Percentiles rank a stretch among this genome's conserved stretches.
These are phyloP conservation scores for Apostichopus japonicus DNA, from an alignment of 35 echinoderm and acorn worm genomes.

Conservation along the genomic window DNA sequence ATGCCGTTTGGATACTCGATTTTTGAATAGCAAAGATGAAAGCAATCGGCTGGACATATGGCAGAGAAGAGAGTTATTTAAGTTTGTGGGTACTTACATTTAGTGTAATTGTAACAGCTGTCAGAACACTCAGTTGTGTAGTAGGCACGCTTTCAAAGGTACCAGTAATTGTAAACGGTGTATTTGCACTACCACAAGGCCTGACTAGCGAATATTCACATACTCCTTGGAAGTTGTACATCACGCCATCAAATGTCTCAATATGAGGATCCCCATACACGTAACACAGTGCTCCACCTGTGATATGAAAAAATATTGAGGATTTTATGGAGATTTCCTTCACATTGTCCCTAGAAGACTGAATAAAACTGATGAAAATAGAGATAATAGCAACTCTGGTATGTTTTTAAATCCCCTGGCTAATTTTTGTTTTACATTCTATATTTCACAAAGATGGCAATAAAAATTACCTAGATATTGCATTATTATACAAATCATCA, in stretches of 20 bases:
- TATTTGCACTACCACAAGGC: neutral
- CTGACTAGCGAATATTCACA: slow-evolving; percentile 51
- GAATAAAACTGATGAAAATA: too few species aligned
- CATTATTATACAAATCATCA: neutral
- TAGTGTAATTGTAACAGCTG: neutral
- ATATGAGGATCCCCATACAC: slow-evolving; percentile 61
- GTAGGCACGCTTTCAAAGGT: neutral
- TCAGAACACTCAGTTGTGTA: neutral
- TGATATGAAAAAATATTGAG: neutral
- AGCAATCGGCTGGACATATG: too few species aligned
- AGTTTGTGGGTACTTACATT: slow-evolving; percentile 1
- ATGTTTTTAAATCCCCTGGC: too few species aligned
- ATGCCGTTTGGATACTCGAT: too few species aligned
- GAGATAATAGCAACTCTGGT: too few species aligned
- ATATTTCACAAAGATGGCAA: too few species aligned
- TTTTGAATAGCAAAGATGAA: too few species aligned
- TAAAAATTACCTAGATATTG: too few species aligned
- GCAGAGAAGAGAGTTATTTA: too few species aligned
- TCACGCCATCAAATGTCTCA: slow-evolving; percentile 48
- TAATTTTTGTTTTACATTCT: too few species aligned
- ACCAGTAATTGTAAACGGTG: slow-evolving; percentile 31
- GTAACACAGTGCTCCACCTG: slow-evolving; percentile 36
- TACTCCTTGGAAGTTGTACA: slow-evolving; percentile 39
- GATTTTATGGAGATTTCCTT: too few species aligned
- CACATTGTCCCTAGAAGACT: too few species aligned